Percentiles rank a stretch among this genome's conserved stretches.
phyloP scores from a whole-genome alignment of 2,113 vertebrate species.

The Orthonyx spaldingii region DNA sequence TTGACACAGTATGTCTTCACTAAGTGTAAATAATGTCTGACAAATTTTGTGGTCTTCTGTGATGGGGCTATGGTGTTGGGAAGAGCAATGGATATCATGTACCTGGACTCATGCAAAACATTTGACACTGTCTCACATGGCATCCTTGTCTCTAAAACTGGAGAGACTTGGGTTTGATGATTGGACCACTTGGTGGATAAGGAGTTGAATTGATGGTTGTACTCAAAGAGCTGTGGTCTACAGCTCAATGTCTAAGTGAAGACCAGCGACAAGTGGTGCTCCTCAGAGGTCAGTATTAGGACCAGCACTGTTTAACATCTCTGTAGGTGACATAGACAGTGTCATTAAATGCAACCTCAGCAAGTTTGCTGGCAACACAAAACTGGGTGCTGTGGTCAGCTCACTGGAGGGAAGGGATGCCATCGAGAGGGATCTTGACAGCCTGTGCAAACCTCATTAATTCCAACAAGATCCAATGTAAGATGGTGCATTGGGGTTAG shows the following conservation, averaged over 20 bases:
- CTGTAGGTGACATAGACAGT: background rate
- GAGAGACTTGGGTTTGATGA: background rate
- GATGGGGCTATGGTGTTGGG: too few relatives aligned
- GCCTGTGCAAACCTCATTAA: background rate
- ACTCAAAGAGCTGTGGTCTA: background rate
- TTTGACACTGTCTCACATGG: background rate
- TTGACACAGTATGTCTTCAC: background rate
- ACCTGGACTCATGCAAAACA: background rate
- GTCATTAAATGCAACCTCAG: background rate
- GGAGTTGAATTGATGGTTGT: background rate
- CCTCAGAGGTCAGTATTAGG: fast-evolving
- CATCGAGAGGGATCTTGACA: background rate
- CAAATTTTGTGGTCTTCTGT: background rate
- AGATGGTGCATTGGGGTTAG: background rate
- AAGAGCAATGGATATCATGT: background rate
- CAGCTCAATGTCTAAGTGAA: too few relatives aligned
- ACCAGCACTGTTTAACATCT: background rate
- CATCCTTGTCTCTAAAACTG: background rate
- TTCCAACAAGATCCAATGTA: background rate
- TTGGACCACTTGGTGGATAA: background rate
- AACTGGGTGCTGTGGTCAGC: background rate
- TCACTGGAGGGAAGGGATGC: background rate
- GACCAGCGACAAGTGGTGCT: background rate
- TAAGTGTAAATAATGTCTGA: background rate
- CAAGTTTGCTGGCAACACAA: background rate